phyloP scores from a whole-genome alignment of 2,888 invertebrate species.

The Nomada ruficornis region DNA sequence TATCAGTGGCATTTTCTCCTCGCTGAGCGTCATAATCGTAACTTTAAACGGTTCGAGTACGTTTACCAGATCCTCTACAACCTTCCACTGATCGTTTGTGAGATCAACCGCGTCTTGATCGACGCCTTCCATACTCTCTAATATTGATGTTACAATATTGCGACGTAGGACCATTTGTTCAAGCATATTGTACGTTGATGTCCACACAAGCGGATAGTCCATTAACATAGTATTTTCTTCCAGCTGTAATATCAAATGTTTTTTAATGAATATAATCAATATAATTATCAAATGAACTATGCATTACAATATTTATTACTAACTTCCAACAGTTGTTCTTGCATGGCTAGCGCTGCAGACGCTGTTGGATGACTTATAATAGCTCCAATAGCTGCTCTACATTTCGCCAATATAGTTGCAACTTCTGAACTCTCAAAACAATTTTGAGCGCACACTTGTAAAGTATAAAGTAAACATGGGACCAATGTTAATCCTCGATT shows the following conservation, averaged over 20 bases:
- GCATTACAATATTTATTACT: slow-evolving; percentile 15
- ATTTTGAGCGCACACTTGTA: slow-evolving; percentile 83
- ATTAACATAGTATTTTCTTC: slow-evolving; percentile 79
- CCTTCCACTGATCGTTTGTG: slow-evolving; percentile 83
- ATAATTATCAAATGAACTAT: background rate
- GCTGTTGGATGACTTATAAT: slow-evolving; percentile 81
- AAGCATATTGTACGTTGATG: slow-evolving; percentile 84
- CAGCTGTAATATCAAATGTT: slow-evolving; percentile 64
- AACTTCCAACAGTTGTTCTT: slow-evolving; percentile 82
- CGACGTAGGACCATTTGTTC: slow-evolving; percentile 82
- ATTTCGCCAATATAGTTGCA: slow-evolving; percentile 81
- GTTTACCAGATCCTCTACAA: slow-evolving; percentile 83
- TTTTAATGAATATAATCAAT: background rate
- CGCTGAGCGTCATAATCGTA: slow-evolving; percentile 85
- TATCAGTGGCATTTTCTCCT: slow-evolving; percentile 85
- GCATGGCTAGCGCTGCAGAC: slow-evolving; percentile 78
- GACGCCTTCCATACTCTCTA: slow-evolving; percentile 80
- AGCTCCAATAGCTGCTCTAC: slow-evolving; percentile 82
- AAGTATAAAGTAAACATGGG: slow-evolving; percentile 84
- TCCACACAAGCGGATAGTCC: slow-evolving; percentile 84
- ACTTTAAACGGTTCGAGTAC: slow-evolving; percentile 85
- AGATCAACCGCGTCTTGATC: slow-evolving; percentile 80
- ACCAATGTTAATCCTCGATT: slow-evolving; percentile 82
- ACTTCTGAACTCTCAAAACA: slow-evolving; percentile 83
- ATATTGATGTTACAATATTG: slow-evolving; percentile 78